These are phyloP conservation scores for Cepphus grylle DNA, from an alignment of 2,113 vertebrate genomes.

Conservation along the genomic window DNA sequence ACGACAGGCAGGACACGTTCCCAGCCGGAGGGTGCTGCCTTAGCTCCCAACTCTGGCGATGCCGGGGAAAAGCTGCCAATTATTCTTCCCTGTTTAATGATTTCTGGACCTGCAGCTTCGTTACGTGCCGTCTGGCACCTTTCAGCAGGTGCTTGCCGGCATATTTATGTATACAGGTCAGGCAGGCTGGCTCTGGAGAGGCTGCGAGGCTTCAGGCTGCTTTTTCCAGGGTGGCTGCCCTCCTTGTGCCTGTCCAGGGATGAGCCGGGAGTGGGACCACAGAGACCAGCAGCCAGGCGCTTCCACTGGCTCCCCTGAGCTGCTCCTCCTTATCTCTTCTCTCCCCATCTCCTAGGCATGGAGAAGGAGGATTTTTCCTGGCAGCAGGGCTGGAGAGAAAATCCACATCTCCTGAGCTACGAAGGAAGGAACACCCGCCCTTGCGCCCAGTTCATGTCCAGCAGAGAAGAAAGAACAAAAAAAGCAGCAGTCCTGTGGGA, in stretches of 20 bases:
- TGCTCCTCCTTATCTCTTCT: background rate
- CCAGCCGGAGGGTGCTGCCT: background rate
- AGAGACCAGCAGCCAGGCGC: rapidly evolving
- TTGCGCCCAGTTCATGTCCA: background rate
- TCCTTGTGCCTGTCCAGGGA: rapidly evolving
- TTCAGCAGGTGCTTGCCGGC: background rate
- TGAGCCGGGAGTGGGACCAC: rapidly evolving
- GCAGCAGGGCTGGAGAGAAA: background rate
- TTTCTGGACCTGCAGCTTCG: background rate
- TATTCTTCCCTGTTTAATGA: background rate
- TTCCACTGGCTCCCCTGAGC: rapidly evolving
- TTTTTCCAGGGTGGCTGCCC: rapidly evolving
- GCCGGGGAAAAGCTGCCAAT: background rate
- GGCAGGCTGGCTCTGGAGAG: background rate
- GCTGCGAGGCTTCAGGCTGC: background rate
- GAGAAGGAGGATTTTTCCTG: background rate
- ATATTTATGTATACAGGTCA: background rate
- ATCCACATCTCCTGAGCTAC: rapidly evolving
- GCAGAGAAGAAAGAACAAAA: background rate
- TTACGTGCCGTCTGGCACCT: background rate
- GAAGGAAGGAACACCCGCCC: background rate
- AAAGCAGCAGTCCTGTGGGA: background rate
- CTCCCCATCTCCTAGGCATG: background rate
- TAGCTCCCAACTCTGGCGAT: rapidly evolving
- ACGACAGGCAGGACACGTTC: rapidly evolving